Conservation (phyloP, 1,140 invertebrate species). For the Hyphantria cunea region DNA sequence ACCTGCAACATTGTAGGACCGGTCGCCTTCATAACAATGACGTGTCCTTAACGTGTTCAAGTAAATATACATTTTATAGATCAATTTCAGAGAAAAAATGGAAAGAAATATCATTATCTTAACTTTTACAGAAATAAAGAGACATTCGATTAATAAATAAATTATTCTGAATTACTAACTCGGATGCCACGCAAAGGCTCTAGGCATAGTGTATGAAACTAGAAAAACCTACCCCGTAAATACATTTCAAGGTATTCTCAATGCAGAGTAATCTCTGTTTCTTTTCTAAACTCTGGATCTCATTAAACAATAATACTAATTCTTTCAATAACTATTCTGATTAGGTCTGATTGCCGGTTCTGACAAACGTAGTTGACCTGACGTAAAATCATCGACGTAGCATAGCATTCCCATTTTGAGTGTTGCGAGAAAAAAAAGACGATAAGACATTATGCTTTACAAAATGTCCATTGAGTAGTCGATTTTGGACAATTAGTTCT, state of each 20-base stretch:
- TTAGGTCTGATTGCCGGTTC: slow-evolving; percentile 34
- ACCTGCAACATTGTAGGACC: slow-evolving; percentile 8
- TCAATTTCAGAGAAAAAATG: too few species aligned
- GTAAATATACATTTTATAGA: neutral
- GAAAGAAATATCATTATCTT: too few species aligned
- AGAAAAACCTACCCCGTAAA: slow-evolving; percentile 36
- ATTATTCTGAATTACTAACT: too few species aligned
- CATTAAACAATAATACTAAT: neutral
- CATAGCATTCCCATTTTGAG: slow-evolving; percentile 42
- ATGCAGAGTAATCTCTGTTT: slow-evolving; percentile 25
- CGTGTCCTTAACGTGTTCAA: slow-evolving; percentile 55
- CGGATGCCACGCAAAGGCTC: too few species aligned
- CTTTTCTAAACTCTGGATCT: slow-evolving; percentile 7
- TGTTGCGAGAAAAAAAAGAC: neutral
- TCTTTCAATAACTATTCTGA: slow-evolving; percentile 7
- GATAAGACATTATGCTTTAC: too few species aligned
- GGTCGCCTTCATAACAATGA: slow-evolving; percentile 48
- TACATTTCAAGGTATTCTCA: slow-evolving; percentile 34
- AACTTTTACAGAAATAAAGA: neutral
- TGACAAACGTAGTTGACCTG: slow-evolving; percentile 56
- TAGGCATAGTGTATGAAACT: too few species aligned
- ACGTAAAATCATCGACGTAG: slow-evolving; percentile 59
- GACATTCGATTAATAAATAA: too few species aligned
- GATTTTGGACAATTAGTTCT: too few species aligned
- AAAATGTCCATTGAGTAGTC: too few species aligned